Conservation (phyloP, 2,113 vertebrate genomes). For the Melanotaenia duboulayi region DNA sequence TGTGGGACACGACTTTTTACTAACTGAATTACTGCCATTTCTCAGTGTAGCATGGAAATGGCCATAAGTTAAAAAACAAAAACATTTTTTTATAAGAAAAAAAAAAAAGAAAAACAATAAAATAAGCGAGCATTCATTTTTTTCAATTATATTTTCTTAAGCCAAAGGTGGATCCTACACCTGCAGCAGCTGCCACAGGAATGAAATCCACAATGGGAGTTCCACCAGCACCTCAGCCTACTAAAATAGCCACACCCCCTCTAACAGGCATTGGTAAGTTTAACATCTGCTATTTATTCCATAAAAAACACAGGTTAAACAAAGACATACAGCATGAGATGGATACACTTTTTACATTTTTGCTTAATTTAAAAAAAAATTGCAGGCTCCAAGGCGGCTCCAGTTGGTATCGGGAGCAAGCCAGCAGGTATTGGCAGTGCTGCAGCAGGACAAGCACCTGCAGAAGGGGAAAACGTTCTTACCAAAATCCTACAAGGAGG, state of each 20-base stretch:
- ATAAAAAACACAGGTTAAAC: background rate
- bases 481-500: constrained; percentile 96
- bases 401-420: constrained; percentile 84
- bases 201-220: constrained; percentile 84
- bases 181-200: constrained; percentile 72
- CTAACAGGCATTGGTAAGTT: constrained; percentile 89
- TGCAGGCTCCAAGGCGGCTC: constrained; percentile 86
- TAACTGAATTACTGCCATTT: background rate
- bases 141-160: constrained; percentile 59
- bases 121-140: background rate
- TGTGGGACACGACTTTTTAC: background rate
- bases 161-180: constrained; percentile 84
- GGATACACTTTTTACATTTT: background rate
- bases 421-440: constrained; percentile 80
- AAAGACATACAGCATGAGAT: background rate
- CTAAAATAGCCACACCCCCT: constrained; percentile 83
- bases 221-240: constrained; percentile 80
- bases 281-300: constrained; percentile 1
- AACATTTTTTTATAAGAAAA: background rate
- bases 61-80: background rate
- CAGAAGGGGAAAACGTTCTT: constrained; percentile 92
- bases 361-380: background rate
- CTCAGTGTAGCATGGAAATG: background rate
- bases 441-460: constrained; percentile 81
- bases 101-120: background rate